Evolutionary conservation across 2,113 vertebrate genomes (phyloP), one percentile per base, ranked within the genome.

Genomic region (Lagopus leucura): DNA sequence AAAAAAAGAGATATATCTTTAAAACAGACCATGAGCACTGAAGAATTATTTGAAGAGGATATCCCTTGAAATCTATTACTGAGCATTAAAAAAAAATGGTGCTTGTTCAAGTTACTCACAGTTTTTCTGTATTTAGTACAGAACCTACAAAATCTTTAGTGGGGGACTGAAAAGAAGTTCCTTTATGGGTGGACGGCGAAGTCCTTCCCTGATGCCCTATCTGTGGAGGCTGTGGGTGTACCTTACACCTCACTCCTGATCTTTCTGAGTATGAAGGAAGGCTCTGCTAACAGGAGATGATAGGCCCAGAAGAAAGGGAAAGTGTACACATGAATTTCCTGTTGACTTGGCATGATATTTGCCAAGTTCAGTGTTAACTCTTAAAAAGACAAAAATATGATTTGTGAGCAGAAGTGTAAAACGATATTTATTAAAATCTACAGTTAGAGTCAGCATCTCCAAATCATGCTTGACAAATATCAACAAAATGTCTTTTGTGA

Each of bases 91-190:
- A 43, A 43, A 7, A 48, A 50, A 50, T 0, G 1, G 43, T 45
- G 36, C 8, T 11, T 3, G 20, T 30, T 67, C 6, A 89, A 70
- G 91, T 70, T 12, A 74, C 3, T 8, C 40, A 42, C 2, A 2
- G 5, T 27, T 86, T 73, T 52, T 65, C 70, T 55, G 40, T 5
- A 30, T 63, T 13, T 55, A 85, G 36, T 63, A 13, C 21, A 67
- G 25, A 71, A 66, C 3, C 5, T 30, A 25, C 40, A 82, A 65
- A 94, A 91, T 45, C 57, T 73, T 89, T 78, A 94, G 83, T 4
- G 79, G 36, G 90, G 84, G 40, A 24, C 12, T 55, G 85, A 80
- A 34, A 91, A 65, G 2, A 21, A 92, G 57, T 73, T 94, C 14
- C 15, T 92, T 84, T 74, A 63, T 43, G 57, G 73, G 7, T 25